Percentiles rank a stretch among this genome's conserved stretches.
Evolutionary conservation across 2,888 invertebrate genomes (phyloP).

Genomic region (Aelia acuminata): DNA sequence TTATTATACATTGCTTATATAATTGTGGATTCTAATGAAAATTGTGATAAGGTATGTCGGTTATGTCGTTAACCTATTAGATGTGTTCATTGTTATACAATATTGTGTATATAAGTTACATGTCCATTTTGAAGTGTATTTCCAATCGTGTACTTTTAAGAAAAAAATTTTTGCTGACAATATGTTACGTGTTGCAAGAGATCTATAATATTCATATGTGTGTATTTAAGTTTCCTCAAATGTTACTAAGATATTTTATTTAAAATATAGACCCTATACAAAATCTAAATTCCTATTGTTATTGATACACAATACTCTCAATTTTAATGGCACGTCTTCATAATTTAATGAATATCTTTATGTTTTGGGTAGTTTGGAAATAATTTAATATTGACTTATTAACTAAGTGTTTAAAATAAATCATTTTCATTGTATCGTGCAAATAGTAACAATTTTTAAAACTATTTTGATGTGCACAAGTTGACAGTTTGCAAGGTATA

Average conservation of each 20-base stretch:
- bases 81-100: conserved; percentile 65
- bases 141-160: conserved; percentile 60
- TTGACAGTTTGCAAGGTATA: conserved; percentile 46
- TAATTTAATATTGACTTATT: conserved; percentile 35
- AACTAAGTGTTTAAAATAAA: conserved; percentile 36
- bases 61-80: conserved; percentile 61
- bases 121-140: conserved; percentile 64
- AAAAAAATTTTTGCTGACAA: conserved; percentile 62
- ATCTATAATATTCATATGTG: conserved; percentile 16
- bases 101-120: conserved; percentile 63
- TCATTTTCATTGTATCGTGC: conserved; percentile 49
- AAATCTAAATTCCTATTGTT: conserved; percentile 39
- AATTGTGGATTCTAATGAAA: conserved; percentile 63
- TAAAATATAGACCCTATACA: conserved; percentile 17
- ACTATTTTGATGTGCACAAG: conserved; percentile 51
- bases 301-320: conserved; percentile 17
- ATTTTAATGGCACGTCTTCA: conserved; percentile 25
- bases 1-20: conserved; percentile 50
- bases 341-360: conserved; percentile 30
- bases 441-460: conserved; percentile 47
- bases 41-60: conserved; percentile 64
- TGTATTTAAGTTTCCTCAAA: conserved; percentile 35
- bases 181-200: conserved; percentile 61
- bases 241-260: conserved; percentile 17
- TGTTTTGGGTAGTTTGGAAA: conserved; percentile 16